Base-by-base conservation (phyloP, 2,888 invertebrate genomes). In the Agrochola lota region DNA sequence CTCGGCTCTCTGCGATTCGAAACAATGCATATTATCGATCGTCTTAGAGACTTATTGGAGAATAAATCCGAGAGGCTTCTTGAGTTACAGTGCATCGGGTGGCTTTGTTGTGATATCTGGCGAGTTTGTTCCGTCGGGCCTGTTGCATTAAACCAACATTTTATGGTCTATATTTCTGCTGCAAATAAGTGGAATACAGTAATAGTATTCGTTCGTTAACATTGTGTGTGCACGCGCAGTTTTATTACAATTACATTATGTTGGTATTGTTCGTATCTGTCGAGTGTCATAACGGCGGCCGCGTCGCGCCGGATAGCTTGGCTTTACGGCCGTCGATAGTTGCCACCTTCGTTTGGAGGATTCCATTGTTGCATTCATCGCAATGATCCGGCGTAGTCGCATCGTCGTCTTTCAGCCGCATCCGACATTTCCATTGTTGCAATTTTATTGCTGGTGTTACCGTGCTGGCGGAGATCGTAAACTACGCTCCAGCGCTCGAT, bases 381-480 rank as follows among this genome's bases (percentile, higher is more conserved):
- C 95, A 94, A 95, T 94, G 95, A 96, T 95, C 95, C 91, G 93
- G 90, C 93, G 92, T 94, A 95, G 94, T 94, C 93, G 94, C 94
- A 88, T 83, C 85, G 94, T 93, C 94, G 94, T 93, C 94, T 95
- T 94, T 95, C 93, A 94, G 95, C 94, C 94, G 94, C 95, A 95
- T 96, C 95, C 94, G 94, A 94, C 95, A 93, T 93, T 95, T 94
- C 95, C 96, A 96, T 96, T 96, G 96, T 96, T 96, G 95, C 93
- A 90, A 94, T 95, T 96, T 96, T 96, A 96, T 96, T 94, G 96
- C 95, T 90, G 95, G 96, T 96, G 95, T 96, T 96, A 95, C 95
- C 93, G 96, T 95, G 95, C 91, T 94, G 93, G 94, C 93, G 94
- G 92, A 89, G 94, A 91, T 95, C 96, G 94, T 96, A 96, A 96